Percentiles rank a stretch among this genome's conserved stretches.
Conservation (phyloP, 2,797 vertebrate genomes). For the Delichon dasypus region DNA sequence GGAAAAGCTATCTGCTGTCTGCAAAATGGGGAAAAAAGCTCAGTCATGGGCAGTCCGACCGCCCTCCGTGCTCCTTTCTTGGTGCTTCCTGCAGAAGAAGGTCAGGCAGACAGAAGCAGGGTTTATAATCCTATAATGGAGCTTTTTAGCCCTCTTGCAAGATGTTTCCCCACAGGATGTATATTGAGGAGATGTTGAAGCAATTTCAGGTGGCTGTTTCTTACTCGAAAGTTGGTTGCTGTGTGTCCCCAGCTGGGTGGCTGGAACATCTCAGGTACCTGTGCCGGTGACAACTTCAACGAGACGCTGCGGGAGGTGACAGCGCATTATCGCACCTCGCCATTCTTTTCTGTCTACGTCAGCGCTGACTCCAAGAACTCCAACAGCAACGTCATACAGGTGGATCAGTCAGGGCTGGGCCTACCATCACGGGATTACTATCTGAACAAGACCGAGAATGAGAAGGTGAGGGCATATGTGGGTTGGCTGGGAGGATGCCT, state of each 20-base stretch:
- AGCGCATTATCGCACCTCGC: conserved; percentile 84
- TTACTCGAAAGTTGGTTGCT: not conserved
- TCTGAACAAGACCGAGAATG: conserved; percentile 94
- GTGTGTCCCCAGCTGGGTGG: conserved; percentile 84
- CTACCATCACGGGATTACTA: conserved; percentile 94
- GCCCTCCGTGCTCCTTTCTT: not conserved
- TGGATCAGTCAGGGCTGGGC: conserved; percentile 92
- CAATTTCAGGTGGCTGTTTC: not conserved
- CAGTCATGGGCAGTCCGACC: not conserved
- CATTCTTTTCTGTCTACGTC: conserved; percentile 94
- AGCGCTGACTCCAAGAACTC: conserved; percentile 96
- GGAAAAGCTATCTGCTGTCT: not conserved
- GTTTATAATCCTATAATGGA: not conserved
- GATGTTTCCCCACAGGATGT: not conserved
- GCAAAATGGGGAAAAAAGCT: not conserved
- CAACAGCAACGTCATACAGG: conserved; percentile 96
- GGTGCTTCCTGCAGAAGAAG: not conserved
- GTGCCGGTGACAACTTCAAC: conserved; percentile 90
- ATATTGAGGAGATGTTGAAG: not conserved
- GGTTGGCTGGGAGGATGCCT: fast-evolving
- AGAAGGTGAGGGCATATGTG: conserved; percentile 81
- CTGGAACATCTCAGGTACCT: conserved; percentile 87
- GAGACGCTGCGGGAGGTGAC: conserved; percentile 85
- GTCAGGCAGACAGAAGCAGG: not conserved
- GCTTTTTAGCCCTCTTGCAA: not conserved